Conservation (phyloP, 2,113 vertebrate genomes). For the Struthidea cinerea region DNA sequence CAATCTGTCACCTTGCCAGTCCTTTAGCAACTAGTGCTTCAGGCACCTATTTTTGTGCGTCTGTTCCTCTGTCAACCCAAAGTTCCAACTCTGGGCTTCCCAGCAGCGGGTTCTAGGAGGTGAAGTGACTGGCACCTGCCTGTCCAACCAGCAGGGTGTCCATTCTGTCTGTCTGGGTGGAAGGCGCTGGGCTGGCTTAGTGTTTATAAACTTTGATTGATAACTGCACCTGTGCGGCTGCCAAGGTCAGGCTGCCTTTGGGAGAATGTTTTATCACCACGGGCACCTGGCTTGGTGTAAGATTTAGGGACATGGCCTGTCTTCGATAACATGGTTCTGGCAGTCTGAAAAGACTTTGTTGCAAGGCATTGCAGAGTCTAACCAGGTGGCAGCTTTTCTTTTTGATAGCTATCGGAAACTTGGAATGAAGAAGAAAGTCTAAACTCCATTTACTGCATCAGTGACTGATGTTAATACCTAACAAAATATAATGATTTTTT, state of each 20-base stretch:
- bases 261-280: conserved; percentile 20
- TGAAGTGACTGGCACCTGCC: neutral
- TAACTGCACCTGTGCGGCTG: conserved; percentile 12
- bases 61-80: neutral
- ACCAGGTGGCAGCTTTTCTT: neutral
- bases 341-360: neutral
- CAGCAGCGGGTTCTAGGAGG: neutral
- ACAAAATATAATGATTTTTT: neutral
- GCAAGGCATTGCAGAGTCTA: neutral
- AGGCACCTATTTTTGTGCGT: neutral
- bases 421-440: neutral
- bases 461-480: neutral
- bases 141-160: neutral
- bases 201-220: conserved; percentile 32
- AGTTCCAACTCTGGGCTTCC: neutral
- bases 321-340: conserved; percentile 39
- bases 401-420: neutral
- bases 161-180: neutral
- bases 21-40: neutral
- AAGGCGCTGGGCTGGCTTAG: neutral
- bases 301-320: conserved; percentile 17
- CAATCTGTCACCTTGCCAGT: neutral
- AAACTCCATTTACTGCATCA: neutral
- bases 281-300: conserved; percentile 46
- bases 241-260: conserved; percentile 51